A percentile compares a stretch with the other conserved stretches of the same genome.
Evolutionary conservation across 2,888 invertebrate genomes (phyloP).

Genomic region (Ochropleura plecta): DNA sequence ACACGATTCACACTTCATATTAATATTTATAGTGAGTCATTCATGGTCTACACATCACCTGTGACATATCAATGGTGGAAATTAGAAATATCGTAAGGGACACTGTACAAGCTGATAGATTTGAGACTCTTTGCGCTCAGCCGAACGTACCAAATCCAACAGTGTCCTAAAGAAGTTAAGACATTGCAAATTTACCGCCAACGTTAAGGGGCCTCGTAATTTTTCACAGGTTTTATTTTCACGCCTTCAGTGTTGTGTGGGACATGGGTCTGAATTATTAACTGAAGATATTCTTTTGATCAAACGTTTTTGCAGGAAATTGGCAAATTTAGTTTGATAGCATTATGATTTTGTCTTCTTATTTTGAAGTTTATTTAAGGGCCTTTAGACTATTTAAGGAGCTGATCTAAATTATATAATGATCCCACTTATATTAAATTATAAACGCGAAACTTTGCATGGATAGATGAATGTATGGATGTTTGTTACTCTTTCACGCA

Average conservation of each 20-base stretch:
- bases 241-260: background rate
- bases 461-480: too few relatives aligned
- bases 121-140: background rate
- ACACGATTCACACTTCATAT: slow-evolving; percentile 38
- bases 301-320: background rate
- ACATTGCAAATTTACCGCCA: background rate
- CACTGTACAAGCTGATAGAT: background rate
- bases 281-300: slow-evolving; percentile 7
- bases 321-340: background rate
- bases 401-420: too few relatives aligned
- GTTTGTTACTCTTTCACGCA: too few relatives aligned
- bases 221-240: background rate
- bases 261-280: slow-evolving; percentile 5
- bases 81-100: background rate
- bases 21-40: slow-evolving; percentile 56
- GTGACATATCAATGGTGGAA: slow-evolving; percentile 27
- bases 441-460: too few relatives aligned
- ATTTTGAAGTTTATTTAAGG: too few relatives aligned
- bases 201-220: background rate
- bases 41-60: slow-evolving; percentile 34
- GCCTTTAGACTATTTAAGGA: too few relatives aligned
- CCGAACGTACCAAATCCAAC: background rate
- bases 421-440: too few relatives aligned
- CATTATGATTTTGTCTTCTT: too few relatives aligned
- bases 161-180: too few relatives aligned